Conservation (phyloP, 2,888 invertebrate genomes). For the Cephus pulcher region DNA sequence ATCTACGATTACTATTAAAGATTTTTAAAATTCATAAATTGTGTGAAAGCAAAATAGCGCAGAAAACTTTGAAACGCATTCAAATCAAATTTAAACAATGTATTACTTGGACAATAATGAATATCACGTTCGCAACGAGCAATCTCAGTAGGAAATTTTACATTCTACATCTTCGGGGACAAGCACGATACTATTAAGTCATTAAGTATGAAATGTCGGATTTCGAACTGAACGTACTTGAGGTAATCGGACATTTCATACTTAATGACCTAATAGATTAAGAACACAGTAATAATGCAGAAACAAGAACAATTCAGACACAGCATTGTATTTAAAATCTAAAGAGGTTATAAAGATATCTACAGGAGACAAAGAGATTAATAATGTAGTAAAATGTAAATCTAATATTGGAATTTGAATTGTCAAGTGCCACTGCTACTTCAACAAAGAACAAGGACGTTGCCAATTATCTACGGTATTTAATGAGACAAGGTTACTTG, state of each 20-base stretch:
- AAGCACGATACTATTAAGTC: neutral
- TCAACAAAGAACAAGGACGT: neutral
- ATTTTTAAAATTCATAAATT: neutral
- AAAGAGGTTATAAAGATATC: neutral
- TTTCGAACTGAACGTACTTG: no score
- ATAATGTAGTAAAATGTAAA: neutral
- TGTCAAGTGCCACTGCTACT: neutral
- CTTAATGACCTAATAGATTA: neutral
- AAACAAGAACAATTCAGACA: neutral
- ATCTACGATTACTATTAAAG: neutral
- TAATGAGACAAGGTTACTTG: neutral
- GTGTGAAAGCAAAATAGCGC: neutral
- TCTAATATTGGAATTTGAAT: neutral
- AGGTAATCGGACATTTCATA: no score
- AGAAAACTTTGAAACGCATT: neutral
- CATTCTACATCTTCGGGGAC: neutral
- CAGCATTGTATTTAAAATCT: neutral
- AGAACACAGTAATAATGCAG: neutral
- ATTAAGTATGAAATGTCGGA: no score
- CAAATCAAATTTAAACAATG: neutral
- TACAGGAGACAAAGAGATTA: neutral
- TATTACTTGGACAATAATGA: neutral
- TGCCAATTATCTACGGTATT: neutral
- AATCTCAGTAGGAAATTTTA: neutral
- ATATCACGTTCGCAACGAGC: neutral